These are phyloP conservation scores for Tupaia chinensis DNA, from an alignment of 2,113 vertebrate genomes.

Conservation along the genomic window DNA sequence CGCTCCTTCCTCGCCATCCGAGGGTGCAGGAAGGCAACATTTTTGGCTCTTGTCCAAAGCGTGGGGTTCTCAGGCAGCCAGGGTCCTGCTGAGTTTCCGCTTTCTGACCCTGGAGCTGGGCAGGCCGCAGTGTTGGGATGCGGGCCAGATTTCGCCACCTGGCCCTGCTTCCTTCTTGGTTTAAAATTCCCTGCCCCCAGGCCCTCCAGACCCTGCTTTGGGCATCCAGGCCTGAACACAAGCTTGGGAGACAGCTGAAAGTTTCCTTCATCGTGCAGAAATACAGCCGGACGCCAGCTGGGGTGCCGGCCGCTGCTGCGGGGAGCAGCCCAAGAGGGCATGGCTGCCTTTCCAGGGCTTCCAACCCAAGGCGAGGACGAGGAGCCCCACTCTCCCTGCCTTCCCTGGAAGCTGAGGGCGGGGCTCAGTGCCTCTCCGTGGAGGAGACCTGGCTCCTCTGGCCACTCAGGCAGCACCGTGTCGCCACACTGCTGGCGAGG, in stretches of 20 bases:
- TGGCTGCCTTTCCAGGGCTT: background rate
- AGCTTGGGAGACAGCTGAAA: background rate
- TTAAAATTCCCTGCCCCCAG: background rate
- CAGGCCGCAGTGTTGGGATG: background rate
- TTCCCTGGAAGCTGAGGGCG: background rate
- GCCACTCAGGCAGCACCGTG: background rate
- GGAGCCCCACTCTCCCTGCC: background rate
- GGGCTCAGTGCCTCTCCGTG: background rate
- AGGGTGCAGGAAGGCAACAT: background rate
- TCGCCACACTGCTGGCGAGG: background rate
- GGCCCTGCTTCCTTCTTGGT: background rate
- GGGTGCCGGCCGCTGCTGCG: accelerated
- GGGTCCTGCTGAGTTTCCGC: background rate
- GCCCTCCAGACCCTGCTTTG: background rate
- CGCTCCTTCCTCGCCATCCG: background rate
- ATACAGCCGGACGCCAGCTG: background rate
- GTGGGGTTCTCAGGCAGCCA: background rate
- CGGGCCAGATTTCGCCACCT: background rate
- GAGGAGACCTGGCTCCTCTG: background rate
- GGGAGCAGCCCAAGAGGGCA: accelerated
- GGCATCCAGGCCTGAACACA: background rate
- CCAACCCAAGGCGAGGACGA: background rate
- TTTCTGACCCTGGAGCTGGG: background rate
- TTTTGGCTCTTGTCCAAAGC: background rate
- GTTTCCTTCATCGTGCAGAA: accelerated